Evolutionary conservation across 2,888 invertebrate species (phyloP), one percentile per base, ranked within the genome.

Genomic region (Ryuthela nishihirai): DNA sequence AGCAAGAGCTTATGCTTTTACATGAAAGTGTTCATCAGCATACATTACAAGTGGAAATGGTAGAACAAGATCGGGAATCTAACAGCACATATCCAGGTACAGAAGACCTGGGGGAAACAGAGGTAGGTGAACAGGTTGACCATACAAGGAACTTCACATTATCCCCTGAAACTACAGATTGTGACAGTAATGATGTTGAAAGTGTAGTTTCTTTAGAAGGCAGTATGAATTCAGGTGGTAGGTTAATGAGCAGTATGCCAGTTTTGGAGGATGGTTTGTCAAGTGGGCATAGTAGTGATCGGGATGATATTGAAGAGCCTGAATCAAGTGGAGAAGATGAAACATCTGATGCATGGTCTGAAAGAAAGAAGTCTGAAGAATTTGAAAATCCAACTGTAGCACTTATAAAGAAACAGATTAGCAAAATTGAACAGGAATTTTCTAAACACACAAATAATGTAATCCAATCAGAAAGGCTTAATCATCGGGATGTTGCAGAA

Each of bases 241-340:
- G 71, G 81, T 42, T 59, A 17, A 62, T 61, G 40, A 61, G 62
- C 17, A 65, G 66, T 18, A 87, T 95, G 87, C 95, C 95, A 0
- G 85, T 91, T 15, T 82, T 95, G 39, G 93, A 94, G 73, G 95
- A 95, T 74, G 94, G 93, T 0, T 78, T 95, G 54, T 93, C 93
- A 2, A 93, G 93, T 32, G 93, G 93, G 2, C 93, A 93, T 72
- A 90, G 86, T 1, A 92, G 92, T 64, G 94, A 94, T 72, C 87
- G 85, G 0, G 94, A 94, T 23, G 73, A 73, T 20, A 67, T 64
- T 15, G 58, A 62, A 9, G 65, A 66, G 21, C 39, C 45, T 23
- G 59, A 59, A 17, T 54, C 56, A 34, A 65, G 59, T 59, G 55
- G 47, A 41, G 42, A 18, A 34, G 45, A 41, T 12, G 25, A 39